A percentile compares a stretch with the other conserved stretches of the same genome.
Conservation (phyloP, 2,113 vertebrate genomes). For the Pristiophorus japonicus region DNA sequence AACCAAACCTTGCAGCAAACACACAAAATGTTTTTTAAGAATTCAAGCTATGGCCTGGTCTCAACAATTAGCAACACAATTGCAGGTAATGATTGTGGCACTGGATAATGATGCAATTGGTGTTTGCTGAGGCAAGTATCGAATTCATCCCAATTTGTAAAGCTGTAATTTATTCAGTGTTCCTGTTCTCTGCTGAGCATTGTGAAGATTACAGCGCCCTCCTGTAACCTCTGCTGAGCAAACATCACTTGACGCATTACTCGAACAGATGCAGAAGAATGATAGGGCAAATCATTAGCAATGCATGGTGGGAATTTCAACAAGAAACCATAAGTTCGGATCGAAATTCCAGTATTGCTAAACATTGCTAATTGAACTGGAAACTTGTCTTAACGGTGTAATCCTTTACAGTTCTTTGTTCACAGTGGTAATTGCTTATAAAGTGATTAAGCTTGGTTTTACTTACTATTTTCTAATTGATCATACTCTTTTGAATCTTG, state of each 20-base stretch:
- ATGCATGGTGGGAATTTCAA: background rate
- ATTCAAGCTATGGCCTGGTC: background rate
- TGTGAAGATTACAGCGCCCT: background rate
- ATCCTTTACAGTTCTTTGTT: background rate
- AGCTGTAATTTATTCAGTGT: background rate
- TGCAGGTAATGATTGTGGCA: background rate
- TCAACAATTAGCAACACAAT: background rate
- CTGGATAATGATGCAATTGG: background rate
- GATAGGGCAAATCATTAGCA: background rate
- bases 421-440: background rate
- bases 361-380: background rate
- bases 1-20: background rate
- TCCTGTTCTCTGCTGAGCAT: background rate
- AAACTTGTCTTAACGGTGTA: background rate
- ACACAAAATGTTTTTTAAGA: background rate
- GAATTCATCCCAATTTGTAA: background rate
- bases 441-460: background rate
- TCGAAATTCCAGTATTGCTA: background rate
- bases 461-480: background rate
- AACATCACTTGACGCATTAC: background rate
- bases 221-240: background rate
- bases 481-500: background rate
- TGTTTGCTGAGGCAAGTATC: slow-evolving; percentile 8
- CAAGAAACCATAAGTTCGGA: background rate
- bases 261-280: background rate